phyloP scores from a whole-genome alignment of 2,888 invertebrate species.

The Drosophila barbarae region DNA sequence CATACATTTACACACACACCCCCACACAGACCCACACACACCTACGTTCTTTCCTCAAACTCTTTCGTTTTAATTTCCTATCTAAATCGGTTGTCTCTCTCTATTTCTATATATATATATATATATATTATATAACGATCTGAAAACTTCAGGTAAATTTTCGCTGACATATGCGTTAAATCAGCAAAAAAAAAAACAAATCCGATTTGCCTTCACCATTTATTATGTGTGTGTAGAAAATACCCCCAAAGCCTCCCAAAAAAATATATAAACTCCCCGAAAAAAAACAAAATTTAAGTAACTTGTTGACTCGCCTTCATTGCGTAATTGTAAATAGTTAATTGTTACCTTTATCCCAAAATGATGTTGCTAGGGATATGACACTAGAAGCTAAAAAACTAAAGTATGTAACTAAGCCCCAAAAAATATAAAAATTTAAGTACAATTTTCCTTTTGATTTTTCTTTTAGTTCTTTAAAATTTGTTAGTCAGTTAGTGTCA shows the following conservation, averaged over 20 bases:
- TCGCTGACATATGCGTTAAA: conserved; percentile 41
- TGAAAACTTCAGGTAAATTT: conserved; percentile 67
- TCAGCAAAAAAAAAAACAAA: conserved; percentile 19
- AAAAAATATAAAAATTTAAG: neutral
- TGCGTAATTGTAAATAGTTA: conserved; percentile 30
- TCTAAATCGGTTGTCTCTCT: conserved; percentile 47
- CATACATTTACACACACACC: conserved; percentile 23
- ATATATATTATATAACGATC: conserved; percentile 22
- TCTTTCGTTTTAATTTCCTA: conserved; percentile 19
- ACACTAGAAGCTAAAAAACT: conserved; percentile 1
- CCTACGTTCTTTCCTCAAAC: conserved; percentile 4
- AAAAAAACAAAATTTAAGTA: conserved; percentile 14
- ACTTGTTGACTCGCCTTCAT: conserved; percentile 34
- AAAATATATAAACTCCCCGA: neutral
- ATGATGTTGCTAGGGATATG: conserved; percentile 7
- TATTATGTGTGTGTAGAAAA: conserved; percentile 38
- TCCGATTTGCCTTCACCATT: conserved; percentile 32
- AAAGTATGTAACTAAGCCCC: too few relatives aligned
- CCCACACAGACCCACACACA: conserved; percentile 6
- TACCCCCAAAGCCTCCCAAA: neutral
- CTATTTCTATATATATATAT: conserved; percentile 14
- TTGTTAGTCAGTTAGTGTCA: conserved; percentile 8
- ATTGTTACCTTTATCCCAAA: neutral
- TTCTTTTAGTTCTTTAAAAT: neutral
- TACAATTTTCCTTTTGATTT: neutral